Evolutionary conservation across 2,888 invertebrate genomes (phyloP), one percentile per base, ranked within the genome.

Genomic region (Gastracanthus pulcherrimus): DNA sequence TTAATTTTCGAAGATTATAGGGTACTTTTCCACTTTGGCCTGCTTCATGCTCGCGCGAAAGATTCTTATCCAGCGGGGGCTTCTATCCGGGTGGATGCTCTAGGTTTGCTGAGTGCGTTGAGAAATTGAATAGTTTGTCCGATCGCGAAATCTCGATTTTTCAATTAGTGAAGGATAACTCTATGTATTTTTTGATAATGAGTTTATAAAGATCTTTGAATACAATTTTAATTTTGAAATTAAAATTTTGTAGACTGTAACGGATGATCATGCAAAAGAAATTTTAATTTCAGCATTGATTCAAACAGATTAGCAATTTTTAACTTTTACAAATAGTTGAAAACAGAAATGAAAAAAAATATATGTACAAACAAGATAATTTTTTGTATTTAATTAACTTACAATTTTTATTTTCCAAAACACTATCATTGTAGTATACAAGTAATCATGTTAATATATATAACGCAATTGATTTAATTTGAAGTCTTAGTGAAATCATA

Each of bases 1-100:
- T 80, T 80, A 80, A 80, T 75, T 69, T 51, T n/a, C 26, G 60
- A 70, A 23, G 80, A 80, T 80, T 75, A 74, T 51, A 70, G 80
- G 80, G 48, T 29, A 69, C 69, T 78, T 77, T 77, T 77, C 62
- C 70, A 77, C 41, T 70, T 62, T 78, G 19, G 45, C 7, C 66
- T n/a, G n/a, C n/a, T n/a, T n/a, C n/a, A n/a, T n/a, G n/a, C n/a
- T n/a, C 23, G 19, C 7, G 26, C 36, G n/a, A n/a, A n/a, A n/a
- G 55, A 51, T 58, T 7, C 19, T 67, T 76, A 76, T 76, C 67
- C 31, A 3, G 26, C n/a, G 38, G 26, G 26, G 23, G 23, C 34
- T 34, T 62, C 72, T 23, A 19, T n/a, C n/a, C n/a, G n/a, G n/a
- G n/a, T n/a, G 45, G 45, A 34, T 71, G 16, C 69, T 31, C n/a